These are phyloP conservation scores for Muricea muricata DNA, from an alignment of 92 coral and sea anemone species.

Conservation along the genomic window DNA sequence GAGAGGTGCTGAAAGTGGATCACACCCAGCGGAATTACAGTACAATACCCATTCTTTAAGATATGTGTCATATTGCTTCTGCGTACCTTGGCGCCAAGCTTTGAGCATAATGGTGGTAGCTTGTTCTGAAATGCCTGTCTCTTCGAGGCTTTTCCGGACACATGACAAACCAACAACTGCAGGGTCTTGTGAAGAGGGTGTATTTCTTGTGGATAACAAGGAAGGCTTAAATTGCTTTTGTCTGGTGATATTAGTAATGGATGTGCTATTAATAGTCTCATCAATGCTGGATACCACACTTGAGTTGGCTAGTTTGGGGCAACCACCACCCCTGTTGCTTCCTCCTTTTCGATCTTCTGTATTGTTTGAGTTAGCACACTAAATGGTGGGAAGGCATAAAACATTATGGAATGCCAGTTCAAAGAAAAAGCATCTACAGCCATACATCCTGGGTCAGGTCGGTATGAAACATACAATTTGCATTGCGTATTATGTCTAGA, in stretches of 20 bases:
- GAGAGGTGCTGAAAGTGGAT: too few species aligned
- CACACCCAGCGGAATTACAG: too few species aligned
- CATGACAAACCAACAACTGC: constrained; percentile 43
- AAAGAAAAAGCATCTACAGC: constrained; percentile 62
- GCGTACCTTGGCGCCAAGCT: constrained; percentile 48
- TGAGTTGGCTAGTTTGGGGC: constrained; percentile 58
- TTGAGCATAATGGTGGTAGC: neutral
- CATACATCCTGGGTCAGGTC: constrained; percentile 54
- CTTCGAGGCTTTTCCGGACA: constrained; percentile 47
- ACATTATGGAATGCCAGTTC: constrained; percentile 43
- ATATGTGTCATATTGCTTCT: constrained; percentile 60
- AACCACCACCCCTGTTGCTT: constrained; percentile 34
- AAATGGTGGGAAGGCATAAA: constrained; percentile 71
- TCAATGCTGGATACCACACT: constrained; percentile 47
- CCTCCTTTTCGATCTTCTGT: constrained; percentile 28
- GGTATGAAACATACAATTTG: constrained; percentile 51
- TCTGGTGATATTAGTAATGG: constrained; percentile 43
- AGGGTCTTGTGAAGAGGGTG: constrained; percentile 43
- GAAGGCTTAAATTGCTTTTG: constrained; percentile 34
- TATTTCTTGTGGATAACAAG: constrained; percentile 18
- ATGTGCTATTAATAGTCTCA: constrained; percentile 30
- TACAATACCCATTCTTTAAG: too few species aligned
- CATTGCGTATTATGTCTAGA: constrained; percentile 53
- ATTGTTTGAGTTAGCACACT: constrained; percentile 55
- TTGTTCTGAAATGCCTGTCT: neutral